phyloP scores from a whole-genome alignment of 2,113 vertebrate genomes.

The Callipepla californica region DNA sequence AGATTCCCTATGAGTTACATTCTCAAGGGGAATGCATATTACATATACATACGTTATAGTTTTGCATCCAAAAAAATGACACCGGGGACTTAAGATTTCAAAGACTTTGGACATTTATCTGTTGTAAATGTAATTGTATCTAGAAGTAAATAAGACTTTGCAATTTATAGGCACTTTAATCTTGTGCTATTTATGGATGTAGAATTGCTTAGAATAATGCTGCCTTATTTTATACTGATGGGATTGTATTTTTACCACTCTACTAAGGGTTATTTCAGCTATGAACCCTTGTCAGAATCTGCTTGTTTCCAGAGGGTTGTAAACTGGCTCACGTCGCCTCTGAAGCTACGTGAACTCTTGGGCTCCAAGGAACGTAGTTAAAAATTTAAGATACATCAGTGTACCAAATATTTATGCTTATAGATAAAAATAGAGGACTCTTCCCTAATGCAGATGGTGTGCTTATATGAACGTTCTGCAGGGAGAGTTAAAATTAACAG shows the following conservation, averaged over 20 bases:
- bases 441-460: not conserved
- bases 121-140: conserved; percentile 68
- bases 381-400: conserved; percentile 57
- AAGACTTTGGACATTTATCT: conserved; percentile 58
- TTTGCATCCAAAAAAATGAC: conserved; percentile 53
- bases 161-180: conserved; percentile 68
- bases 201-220: conserved; percentile 68
- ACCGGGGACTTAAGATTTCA: conserved; percentile 50
- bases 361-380: conserved; percentile 24
- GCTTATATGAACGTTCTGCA: not conserved
- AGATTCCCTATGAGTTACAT: not conserved
- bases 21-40: conserved; percentile 33
- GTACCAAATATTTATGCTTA: conserved; percentile 52
- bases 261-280: conserved; percentile 57
- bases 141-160: conserved; percentile 66
- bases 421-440: conserved; percentile 43
- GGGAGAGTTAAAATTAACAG: conserved; percentile 49
- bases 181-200: conserved; percentile 54
- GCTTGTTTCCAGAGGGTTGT: conserved; percentile 55
- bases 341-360: conserved; percentile 32
- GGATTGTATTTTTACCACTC: conserved; percentile 53
- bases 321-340: conserved; percentile 7
- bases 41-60: not conserved
- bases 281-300: conserved; percentile 59
- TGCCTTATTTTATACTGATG: conserved; percentile 67